Conservation (phyloP, 2,797 vertebrate species). For the Ptychadena robeensis region DNA sequence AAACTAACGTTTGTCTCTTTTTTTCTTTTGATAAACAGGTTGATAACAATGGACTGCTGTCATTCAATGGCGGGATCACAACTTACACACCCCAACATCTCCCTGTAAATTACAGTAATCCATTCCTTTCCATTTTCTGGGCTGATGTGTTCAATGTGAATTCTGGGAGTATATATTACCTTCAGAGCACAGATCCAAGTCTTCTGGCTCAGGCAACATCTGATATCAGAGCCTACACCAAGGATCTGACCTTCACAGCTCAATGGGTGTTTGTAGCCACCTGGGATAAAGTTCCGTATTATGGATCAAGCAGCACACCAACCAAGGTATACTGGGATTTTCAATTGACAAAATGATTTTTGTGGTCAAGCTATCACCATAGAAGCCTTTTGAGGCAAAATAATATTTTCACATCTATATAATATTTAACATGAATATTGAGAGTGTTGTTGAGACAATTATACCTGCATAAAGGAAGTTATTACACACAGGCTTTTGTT, state of each 20-base stretch:
- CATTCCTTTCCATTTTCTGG: conserved; percentile 38
- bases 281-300: conserved; percentile 44
- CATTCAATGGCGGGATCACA: background rate
- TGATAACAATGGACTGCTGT: conserved; percentile 47
- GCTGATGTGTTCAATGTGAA: conserved; percentile 6
- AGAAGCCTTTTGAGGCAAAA: too few relatives aligned
- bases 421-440: too few relatives aligned
- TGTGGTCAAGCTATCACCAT: too few relatives aligned
- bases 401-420: too few relatives aligned
- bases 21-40: conserved; percentile 6
- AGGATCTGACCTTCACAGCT: background rate
- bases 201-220: conserved; percentile 10
- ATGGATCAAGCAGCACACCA: background rate
- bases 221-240: conserved; percentile 12
- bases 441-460: too few relatives aligned
- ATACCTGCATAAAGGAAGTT: too few relatives aligned
- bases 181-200: background rate
- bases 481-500: too few relatives aligned
- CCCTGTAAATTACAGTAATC: background rate
- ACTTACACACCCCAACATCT: background rate
- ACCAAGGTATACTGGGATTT: conserved; percentile 16
- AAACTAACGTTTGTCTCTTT: background rate
- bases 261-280: conserved; percentile 48
- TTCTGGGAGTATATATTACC: conserved; percentile 24
- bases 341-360: too few relatives aligned